These are phyloP conservation scores for Cremastinae sp. DNA, from an alignment of 2,888 invertebrate species.

Conservation along the genomic window DNA sequence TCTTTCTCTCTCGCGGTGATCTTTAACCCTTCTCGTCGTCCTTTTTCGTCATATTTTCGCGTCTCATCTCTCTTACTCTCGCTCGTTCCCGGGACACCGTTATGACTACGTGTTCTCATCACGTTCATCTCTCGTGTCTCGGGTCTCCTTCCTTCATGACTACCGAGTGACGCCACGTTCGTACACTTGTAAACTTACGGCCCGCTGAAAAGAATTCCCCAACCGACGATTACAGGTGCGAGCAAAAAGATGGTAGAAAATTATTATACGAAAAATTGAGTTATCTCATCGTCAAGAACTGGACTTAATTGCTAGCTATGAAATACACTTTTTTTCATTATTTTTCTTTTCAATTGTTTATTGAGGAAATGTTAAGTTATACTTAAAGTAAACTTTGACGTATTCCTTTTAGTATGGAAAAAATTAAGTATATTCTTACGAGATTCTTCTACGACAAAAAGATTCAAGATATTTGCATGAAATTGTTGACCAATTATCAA, in stretches of 20 bases:
- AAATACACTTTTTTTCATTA: neutral
- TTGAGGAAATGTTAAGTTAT: too few species aligned
- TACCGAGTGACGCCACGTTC: conserved; percentile 22
- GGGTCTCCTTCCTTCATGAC: conserved; percentile 49
- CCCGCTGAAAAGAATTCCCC: conserved; percentile 9
- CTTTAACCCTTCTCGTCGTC: conserved; percentile 55
- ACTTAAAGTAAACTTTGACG: too few species aligned
- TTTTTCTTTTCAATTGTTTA: neutral
- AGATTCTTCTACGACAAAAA: too few species aligned
- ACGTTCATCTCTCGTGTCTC: conserved; percentile 69
- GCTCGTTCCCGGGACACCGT: conserved; percentile 67
- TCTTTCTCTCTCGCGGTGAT: conserved; percentile 41
- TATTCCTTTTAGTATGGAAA: too few species aligned
- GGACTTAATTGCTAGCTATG: neutral
- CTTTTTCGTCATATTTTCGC: conserved; percentile 40
- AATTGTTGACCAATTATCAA: too few species aligned
- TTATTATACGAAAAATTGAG: neutral
- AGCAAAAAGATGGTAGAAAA: conserved; percentile 1
- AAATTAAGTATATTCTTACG: too few species aligned
- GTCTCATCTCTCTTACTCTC: conserved; percentile 25
- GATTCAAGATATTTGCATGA: too few species aligned
- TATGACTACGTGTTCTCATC: conserved; percentile 70
- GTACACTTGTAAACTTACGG: conserved; percentile 16
- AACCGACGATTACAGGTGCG: conserved; percentile 40
- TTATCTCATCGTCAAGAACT: too few species aligned